Evolutionary conservation across 2,888 invertebrate genomes (phyloP), one percentile per base, ranked within the genome.

Genomic region (Eupithecia vulgata): DNA sequence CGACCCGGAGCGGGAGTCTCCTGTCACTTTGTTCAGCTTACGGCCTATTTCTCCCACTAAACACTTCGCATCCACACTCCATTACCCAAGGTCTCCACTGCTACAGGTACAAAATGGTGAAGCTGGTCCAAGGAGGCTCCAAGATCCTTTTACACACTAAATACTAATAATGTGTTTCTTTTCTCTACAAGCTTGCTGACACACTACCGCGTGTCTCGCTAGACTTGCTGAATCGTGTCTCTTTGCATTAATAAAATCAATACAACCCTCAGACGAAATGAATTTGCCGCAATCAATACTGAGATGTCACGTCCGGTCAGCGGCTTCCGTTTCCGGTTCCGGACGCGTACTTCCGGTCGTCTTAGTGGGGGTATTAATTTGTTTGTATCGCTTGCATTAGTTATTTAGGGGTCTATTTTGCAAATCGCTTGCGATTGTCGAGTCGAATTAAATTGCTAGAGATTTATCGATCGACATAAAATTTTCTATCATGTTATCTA

Each of bases 221-320:
- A 21, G 5, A 13, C 13, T 57, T 57, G 21, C 57, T 13, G 13
- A 57, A 57, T 57, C 5, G 25, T 57, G 21, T 57, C 0, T 52
- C 57, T 57, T 25, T 57, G 57, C 5, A 57, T 57, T 25, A 57
- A 64, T 70, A 67, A 67, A 71, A 71, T 71, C 68, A 67, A 76
- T 73, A 64, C 40, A 72, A 79, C 76, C 71, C 78, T 76, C 76
- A 68, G 73, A 80, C 81, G 83, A 85, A 87, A 87, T 83, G 83
- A 85, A 90, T 90, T 89, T 88, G 87, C 86, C 85, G 82, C 90
- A 89, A 91, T 91, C 90, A 90, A 91, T 88, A 91, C 87, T 87
- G 86, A 77, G 87, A 84, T 85, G 82, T 84, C 82, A 84, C 90
- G 87, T 84, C 87, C 90, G 89, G 90, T 90, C 90, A 87, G 87